Percentiles rank a stretch among this genome's conserved stretches.
Conservation (phyloP, 64 coral and sea anemone species). For the Trachythela sp. region DNA sequence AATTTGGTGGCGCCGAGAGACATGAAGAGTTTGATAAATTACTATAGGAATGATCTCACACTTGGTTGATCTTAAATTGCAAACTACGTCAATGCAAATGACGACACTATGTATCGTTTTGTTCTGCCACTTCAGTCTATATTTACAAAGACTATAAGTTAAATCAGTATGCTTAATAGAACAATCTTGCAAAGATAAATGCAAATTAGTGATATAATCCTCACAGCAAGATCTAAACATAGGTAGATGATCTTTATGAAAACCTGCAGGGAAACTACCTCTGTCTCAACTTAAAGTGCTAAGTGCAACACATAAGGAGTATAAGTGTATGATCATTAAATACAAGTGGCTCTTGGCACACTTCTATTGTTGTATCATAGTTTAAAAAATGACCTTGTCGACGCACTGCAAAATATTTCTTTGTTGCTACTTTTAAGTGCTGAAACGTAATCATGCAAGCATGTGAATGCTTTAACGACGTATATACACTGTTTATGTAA, state of each 20-base stretch:
- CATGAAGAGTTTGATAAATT: neutral
- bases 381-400: neutral
- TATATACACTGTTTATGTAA: neutral
- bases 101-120: neutral
- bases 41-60: neutral
- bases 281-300: neutral
- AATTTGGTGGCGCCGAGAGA: neutral
- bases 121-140: neutral
- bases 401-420: neutral
- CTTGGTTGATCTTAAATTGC: constrained; percentile 8
- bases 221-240: neutral
- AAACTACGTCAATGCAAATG: constrained; percentile 7
- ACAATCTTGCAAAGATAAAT: neutral
- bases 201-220: neutral
- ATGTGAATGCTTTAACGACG: too few relatives aligned
- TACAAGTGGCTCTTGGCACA: neutral
- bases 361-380: neutral
- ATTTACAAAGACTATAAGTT: neutral
- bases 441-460: neutral
- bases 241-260: neutral
- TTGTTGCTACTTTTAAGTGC: neutral
- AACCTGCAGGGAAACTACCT: neutral
- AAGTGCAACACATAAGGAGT: neutral
- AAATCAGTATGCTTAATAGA: neutral
- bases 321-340: neutral